Conservation (phyloP, 2,797 vertebrate genomes). For the Cottoperca gobio region DNA sequence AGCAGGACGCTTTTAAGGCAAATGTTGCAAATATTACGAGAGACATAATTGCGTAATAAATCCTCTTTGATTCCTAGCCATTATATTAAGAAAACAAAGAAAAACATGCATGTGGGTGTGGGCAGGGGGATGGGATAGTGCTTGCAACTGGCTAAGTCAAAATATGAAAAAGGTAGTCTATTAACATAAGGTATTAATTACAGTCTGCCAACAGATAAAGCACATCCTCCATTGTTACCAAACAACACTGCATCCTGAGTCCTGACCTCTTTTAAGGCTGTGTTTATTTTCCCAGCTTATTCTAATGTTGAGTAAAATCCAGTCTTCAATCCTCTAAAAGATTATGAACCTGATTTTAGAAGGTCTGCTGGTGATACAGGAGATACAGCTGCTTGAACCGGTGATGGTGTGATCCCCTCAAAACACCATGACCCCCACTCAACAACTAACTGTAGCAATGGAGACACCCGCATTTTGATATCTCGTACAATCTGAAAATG, state of each 20-base stretch:
- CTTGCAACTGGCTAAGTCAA: background rate
- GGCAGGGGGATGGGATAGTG: background rate
- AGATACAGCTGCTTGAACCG: background rate
- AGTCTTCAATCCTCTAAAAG: background rate
- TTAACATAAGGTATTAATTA: background rate
- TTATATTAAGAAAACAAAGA: conserved; percentile 9
- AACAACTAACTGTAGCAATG: background rate
- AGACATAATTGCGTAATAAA: conserved; percentile 1
- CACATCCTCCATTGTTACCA: background rate
- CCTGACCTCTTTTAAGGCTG: conserved; percentile 1
- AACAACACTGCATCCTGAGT: background rate
- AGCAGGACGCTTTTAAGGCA: background rate
- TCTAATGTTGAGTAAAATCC: conserved; percentile 9
- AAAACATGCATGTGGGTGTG: background rate
- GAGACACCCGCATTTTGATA: conserved; percentile 45
- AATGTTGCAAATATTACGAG: background rate
- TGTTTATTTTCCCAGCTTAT: background rate
- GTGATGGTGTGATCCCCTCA: background rate
- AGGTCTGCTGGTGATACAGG: background rate
- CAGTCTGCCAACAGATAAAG: conserved; percentile 6
- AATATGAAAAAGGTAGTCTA: conserved; percentile 3
- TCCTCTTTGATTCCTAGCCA: background rate
- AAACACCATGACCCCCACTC: background rate
- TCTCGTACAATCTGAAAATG: conserved; percentile 71
- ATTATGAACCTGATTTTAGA: conserved; percentile 29